Conservation (phyloP, 2,113 vertebrate genomes). For the Cyprinodon variegatus region DNA sequence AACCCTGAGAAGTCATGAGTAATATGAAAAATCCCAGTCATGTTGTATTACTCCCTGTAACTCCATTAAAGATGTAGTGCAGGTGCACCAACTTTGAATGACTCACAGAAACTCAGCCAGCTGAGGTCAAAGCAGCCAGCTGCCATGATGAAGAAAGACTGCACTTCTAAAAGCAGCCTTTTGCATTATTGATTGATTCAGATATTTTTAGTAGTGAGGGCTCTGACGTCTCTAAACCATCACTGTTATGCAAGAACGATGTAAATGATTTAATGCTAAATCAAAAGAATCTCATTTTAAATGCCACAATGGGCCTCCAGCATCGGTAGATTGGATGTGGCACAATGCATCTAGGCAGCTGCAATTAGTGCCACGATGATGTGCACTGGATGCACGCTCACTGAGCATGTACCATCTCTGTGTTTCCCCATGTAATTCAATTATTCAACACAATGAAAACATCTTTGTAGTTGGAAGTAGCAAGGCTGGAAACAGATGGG, state of each 20-base stretch:
- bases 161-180: constrained; percentile 46
- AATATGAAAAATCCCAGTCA: not conserved
- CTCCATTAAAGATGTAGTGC: not conserved
- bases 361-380: too few relatives aligned
- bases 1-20: not conserved
- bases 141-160: constrained; percentile 40
- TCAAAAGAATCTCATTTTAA: constrained; percentile 19
- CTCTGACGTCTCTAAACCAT: constrained; percentile 32
- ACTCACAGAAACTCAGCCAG: not conserved
- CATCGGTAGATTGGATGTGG: constrained; percentile 18
- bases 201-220: constrained; percentile 67
- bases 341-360: not conserved
- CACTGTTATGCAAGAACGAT: constrained; percentile 62
- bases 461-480: constrained; percentile 3
- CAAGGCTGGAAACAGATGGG: constrained; percentile 15
- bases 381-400: not conserved
- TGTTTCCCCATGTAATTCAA: constrained; percentile 34
- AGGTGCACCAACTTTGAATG: constrained; percentile 1
- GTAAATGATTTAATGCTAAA: constrained; percentile 60
- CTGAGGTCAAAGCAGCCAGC: constrained; percentile 3
- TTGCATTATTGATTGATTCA: constrained; percentile 67
- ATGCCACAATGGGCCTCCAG: not conserved
- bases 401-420: constrained; percentile 32
- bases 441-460: constrained; percentile 52
- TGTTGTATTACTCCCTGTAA: constrained; percentile 7